Percentiles rank a stretch among this genome's conserved stretches.
These are phyloP conservation scores for Zaprionus taronus DNA, from an alignment of 1,140 invertebrate species.

Conservation along the genomic window DNA sequence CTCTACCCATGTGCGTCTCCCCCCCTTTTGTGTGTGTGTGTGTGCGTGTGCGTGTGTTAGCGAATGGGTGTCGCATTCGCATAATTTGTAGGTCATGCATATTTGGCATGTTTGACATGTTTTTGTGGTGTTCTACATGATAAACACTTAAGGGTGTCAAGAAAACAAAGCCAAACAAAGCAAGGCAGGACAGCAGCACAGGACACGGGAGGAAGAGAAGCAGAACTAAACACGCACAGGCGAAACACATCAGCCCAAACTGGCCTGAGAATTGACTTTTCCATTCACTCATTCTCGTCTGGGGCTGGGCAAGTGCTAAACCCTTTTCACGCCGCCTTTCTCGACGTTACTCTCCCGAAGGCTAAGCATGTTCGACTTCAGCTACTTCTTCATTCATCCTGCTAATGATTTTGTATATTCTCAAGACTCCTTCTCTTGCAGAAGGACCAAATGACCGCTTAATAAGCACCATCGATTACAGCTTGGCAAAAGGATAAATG, in stretches of 20 bases:
- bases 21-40: neutral
- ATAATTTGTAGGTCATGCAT: conserved; percentile 81
- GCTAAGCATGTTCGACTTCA: neutral
- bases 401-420: neutral
- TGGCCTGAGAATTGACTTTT: conserved; percentile 11
- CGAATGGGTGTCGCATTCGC: conserved; percentile 65
- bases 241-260: conserved; percentile 18
- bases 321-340: neutral
- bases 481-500: neutral
- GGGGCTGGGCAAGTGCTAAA: neutral
- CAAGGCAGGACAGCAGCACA: neutral
- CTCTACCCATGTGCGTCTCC: neutral
- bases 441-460: neutral
- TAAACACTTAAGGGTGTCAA: conserved; percentile 77
- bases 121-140: conserved; percentile 77
- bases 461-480: neutral
- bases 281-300: neutral
- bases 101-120: conserved; percentile 81
- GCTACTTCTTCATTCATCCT: neutral
- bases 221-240: conserved; percentile 25
- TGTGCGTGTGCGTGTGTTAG: neutral
- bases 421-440: neutral
- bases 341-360: neutral
- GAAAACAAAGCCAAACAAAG: conserved; percentile 18
- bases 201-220: too few species aligned